Base-by-base conservation (phyloP, 2,888 invertebrate genomes). In the Aphidius colemani region DNA sequence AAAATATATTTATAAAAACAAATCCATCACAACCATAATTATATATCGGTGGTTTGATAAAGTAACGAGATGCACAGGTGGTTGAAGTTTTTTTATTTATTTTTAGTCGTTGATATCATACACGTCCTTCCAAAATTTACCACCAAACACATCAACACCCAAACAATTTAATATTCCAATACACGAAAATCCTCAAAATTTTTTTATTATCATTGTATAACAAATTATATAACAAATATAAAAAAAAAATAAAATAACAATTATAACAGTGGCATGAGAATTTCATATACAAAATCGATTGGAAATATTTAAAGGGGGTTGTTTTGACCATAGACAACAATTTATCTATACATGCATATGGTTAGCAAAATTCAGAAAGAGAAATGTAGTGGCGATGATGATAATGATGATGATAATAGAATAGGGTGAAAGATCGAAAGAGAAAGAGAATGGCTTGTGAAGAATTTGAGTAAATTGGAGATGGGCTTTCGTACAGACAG, bases 21-120 rank as follows among this genome's bases (percentile, higher is more conserved):
- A 64, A 53, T 60, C 59, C 43, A 40, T 59, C 18, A 49, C 18
- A 41, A 18, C 62, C 62, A 39, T 8, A 30, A 39, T 10, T 51
- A 40, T 51, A 40, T 51, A 40, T 7, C 39, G n/a, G 48, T 61
- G 49, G 61, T 41, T 56, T 49, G 48, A 48, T 51, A 56, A 59
- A n/a, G 60, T 59, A 46, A 59, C 39, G 30, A 69, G 74, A 72
- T 73, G 74, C 76, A 82, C 82, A 82, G 81, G 81, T 81, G 81
- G 81, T 82, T 81, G 80, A 76, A 74, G 75, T 80, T 82, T 82
- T 82, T 82, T 81, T 5, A 30, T 30, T 30, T 30, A 30, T 80
- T 81, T 81, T 81, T 79, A 79, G 79, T 76, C 78, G 78, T 80
- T 79, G 76, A 75, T 77, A 45, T 46, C 7, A 57, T 64, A 51